Evolutionary conservation across 30 jellyfish, hydroid and myxozoan genomes (phyloP).

Genomic region (Pseudorhiza aurosa): DNA sequence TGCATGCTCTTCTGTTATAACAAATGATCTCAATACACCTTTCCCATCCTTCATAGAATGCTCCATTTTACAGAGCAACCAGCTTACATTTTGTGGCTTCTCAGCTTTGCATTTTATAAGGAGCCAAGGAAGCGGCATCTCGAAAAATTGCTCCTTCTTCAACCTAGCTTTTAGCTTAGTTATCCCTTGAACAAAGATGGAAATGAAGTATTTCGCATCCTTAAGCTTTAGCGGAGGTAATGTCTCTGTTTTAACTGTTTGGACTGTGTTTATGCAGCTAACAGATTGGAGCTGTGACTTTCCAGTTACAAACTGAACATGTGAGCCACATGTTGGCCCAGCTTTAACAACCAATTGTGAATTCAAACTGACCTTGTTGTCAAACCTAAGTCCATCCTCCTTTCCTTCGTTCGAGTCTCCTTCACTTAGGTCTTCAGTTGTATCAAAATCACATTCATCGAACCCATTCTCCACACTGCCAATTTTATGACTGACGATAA

Average conservation of each 20-base stretch:
- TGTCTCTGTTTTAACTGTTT: conserved; percentile 8
- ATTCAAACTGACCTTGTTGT: background rate
- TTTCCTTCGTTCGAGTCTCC: background rate
- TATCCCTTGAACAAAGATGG: conserved; percentile 38
- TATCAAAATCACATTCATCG: background rate
- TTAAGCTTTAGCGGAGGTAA: conserved; percentile 20
- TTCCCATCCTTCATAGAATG: background rate
- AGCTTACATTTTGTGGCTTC: conserved; percentile 39
- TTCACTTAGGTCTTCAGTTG: background rate
- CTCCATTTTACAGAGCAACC: conserved; percentile 57
- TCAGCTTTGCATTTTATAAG: conserved; percentile 44
- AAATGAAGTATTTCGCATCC: conserved; percentile 37
- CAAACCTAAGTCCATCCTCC: background rate
- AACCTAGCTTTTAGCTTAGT: background rate
- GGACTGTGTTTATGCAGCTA: background rate
- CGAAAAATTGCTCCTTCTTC: background rate
- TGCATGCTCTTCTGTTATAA: conserved; percentile 11
- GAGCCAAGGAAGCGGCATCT: conserved; percentile 39
- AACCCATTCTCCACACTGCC: background rate
- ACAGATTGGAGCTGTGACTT: conserved; percentile 8
- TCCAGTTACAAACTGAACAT: conserved; percentile 36
- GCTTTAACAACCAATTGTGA: conserved; percentile 26
- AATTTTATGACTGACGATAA: conserved; percentile 23
- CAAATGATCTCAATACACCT: conserved; percentile 34
- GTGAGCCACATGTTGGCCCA: conserved; percentile 19